Conservation (phyloP, 2,113 vertebrate species). For the Aramus guarauna region DNA sequence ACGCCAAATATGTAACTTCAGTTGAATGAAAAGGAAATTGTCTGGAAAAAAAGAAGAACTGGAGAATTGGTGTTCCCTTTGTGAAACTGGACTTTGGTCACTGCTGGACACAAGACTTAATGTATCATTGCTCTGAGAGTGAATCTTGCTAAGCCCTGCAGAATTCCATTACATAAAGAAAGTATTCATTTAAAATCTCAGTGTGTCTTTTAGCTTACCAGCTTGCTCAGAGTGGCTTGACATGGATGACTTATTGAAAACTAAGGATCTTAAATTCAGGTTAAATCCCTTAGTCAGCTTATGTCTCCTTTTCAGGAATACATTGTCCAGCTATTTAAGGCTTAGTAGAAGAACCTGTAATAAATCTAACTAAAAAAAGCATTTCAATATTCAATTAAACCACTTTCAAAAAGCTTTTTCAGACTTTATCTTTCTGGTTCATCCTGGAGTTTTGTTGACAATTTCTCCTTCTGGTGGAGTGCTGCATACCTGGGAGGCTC, state of each 20-base stretch:
- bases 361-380: not conserved
- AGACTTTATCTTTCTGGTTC: not conserved
- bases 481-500: not conserved
- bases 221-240: not conserved
- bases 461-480: not conserved
- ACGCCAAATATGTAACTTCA: not conserved
- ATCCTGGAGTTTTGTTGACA: not conserved
- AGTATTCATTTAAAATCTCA: slow-evolving; percentile 24
- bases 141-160: not conserved
- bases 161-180: slow-evolving; percentile 5
- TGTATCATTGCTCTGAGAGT: not conserved
- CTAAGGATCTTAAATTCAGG: slow-evolving; percentile 21
- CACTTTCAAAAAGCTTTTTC: not conserved
- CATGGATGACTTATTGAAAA: slow-evolving; percentile 22
- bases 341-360: not conserved
- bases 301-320: not conserved
- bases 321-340: not conserved
- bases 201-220: not conserved
- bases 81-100: not conserved
- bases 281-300: slow-evolving; percentile 40
- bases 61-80: not conserved
- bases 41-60: not conserved
- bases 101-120: not conserved
- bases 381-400: not conserved
- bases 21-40: not conserved